Evolutionary conservation across 2,888 invertebrate genomes (phyloP).

Genomic region (Monopis laevigella): DNA sequence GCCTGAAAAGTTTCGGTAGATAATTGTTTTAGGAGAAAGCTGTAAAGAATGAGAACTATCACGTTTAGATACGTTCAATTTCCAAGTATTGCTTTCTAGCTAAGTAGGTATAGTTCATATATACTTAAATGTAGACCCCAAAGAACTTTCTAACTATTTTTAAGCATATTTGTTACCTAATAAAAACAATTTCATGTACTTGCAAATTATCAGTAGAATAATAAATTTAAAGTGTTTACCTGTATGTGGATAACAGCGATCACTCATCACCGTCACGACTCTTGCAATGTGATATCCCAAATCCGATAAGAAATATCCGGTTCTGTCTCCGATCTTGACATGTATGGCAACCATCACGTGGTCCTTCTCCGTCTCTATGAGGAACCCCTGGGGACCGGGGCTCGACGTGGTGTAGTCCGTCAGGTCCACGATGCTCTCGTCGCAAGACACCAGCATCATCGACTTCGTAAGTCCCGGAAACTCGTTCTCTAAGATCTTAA

Average conservation of each 20-base stretch:
- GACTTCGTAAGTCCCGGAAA: conserved; percentile 76
- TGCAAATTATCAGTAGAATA: too few relatives aligned
- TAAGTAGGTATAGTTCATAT: too few relatives aligned
- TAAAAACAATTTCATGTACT: too few relatives aligned
- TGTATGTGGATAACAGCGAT: conserved; percentile 89
- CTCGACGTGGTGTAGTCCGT: conserved; percentile 70
- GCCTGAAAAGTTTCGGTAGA: too few relatives aligned
- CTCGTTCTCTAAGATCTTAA: conserved; percentile 70
- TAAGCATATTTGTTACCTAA: too few relatives aligned
- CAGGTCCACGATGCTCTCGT: conserved; percentile 79
- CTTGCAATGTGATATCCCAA: conserved; percentile 91
- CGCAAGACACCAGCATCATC: conserved; percentile 83
- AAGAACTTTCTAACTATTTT: too few relatives aligned
- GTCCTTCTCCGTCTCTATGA: conserved; percentile 83
- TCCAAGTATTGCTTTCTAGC: too few relatives aligned
- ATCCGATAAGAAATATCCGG: conserved; percentile 84
- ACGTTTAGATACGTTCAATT: too few relatives aligned
- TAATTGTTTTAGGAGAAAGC: too few relatives aligned
- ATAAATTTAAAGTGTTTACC: too few relatives aligned
- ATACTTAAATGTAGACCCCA: too few relatives aligned
- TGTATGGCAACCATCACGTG: conserved; percentile 86
- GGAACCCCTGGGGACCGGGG: conserved; percentile 67
- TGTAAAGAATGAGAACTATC: too few relatives aligned
- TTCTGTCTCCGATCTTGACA: conserved; percentile 76
- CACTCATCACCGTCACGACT: conserved; percentile 88